Conservation (phyloP, 2,113 vertebrate species). For the Anguilla rostrata region DNA sequence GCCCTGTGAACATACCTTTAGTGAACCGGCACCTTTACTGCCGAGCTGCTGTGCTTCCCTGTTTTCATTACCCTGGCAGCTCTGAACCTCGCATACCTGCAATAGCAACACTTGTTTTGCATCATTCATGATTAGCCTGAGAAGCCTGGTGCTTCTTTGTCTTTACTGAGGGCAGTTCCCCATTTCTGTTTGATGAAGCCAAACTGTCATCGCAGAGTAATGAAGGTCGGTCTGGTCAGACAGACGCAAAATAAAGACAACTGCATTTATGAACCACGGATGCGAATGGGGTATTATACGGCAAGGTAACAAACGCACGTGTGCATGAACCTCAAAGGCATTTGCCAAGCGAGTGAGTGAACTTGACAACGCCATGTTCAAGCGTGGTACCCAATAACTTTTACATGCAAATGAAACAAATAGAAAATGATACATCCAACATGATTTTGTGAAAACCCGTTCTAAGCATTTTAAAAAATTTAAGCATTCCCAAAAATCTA, state of each 20-base stretch:
- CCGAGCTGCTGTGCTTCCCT: constrained; percentile 53
- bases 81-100: constrained; percentile 75
- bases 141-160: constrained; percentile 13
- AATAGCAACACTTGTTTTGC: constrained; percentile 26
- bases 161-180: constrained; percentile 14
- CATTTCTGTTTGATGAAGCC: neutral
- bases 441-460: neutral
- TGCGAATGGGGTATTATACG: constrained; percentile 6
- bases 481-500: neutral
- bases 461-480: no score
- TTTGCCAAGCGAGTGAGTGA: neutral
- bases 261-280: neutral
- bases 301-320: neutral
- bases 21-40: constrained; percentile 48
- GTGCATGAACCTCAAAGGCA: neutral
- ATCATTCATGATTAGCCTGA: constrained; percentile 18
- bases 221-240: neutral
- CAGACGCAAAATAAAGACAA: neutral
- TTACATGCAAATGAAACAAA: neutral
- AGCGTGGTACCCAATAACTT: neutral
- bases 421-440: neutral
- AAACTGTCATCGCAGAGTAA: neutral
- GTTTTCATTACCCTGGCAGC: constrained; percentile 58
- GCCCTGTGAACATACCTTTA: constrained; percentile 55
- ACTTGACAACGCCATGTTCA: neutral